Evolutionary conservation across 2,113 vertebrate species (phyloP).

Genomic region (Ctenomys sociabilis): DNA sequence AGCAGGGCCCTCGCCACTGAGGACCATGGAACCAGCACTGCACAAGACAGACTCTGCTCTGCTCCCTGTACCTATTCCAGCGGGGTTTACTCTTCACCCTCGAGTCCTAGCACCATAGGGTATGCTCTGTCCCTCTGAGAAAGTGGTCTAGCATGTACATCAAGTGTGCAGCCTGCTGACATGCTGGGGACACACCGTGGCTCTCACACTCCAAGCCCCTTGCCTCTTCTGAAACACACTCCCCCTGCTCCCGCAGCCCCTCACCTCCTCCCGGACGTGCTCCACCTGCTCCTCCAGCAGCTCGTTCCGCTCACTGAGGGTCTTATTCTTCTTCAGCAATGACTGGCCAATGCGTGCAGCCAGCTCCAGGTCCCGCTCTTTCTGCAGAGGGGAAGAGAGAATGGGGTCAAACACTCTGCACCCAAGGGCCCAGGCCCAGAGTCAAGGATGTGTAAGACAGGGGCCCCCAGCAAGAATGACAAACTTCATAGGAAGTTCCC

Average conservation of each 20-base stretch:
- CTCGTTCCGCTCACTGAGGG: slow-evolving; percentile 95
- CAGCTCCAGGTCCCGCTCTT: slow-evolving; percentile 99
- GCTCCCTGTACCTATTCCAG: not conserved
- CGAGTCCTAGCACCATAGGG: not conserved
- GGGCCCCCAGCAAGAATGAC: not conserved
- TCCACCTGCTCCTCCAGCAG: slow-evolving; percentile 97
- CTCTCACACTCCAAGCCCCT: not conserved
- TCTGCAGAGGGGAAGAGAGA: slow-evolving; percentile 86
- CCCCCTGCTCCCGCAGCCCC: not conserved
- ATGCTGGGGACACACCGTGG: not conserved
- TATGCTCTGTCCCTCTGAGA: not conserved
- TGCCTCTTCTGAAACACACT: no score
- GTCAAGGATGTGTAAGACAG: not conserved
- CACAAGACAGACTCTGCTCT: not conserved
- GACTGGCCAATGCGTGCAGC: slow-evolving; percentile 99
- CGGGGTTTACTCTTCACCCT: not conserved
- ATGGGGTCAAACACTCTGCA: not conserved
- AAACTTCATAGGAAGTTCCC: not conserved
- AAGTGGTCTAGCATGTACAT: not conserved
- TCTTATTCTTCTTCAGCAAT: slow-evolving; percentile 97
- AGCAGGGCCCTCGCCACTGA: no score
- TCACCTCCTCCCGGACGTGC: slow-evolving; percentile 97
- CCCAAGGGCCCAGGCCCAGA: not conserved
- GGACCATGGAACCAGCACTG: accelerated
- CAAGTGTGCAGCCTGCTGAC: not conserved